Evolutionary conservation across 1,140 invertebrate species (phyloP).

Genomic region (Schlechtendalia chinensis): DNA sequence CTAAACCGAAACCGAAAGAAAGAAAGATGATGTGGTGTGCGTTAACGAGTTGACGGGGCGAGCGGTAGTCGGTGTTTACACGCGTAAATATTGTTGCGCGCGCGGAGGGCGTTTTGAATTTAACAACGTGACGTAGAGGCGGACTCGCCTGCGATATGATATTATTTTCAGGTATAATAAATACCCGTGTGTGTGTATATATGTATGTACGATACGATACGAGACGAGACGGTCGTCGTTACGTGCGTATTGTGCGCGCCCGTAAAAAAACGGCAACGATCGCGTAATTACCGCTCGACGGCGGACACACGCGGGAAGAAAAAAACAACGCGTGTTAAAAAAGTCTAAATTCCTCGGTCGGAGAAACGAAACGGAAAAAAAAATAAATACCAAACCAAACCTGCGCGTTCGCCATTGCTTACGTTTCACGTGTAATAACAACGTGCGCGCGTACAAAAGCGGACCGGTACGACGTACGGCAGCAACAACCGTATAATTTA

Average conservation of each 20-base stretch:
- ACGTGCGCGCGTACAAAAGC: background rate
- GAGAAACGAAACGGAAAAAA: background rate
- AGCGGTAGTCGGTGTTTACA: constrained; percentile 10
- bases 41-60: background rate
- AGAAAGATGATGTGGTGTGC: background rate
- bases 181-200: background rate
- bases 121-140: constrained; percentile 32
- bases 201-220: background rate
- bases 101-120: constrained; percentile 14
- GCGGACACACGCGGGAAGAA: no score
- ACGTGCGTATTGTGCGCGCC: background rate
- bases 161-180: background rate
- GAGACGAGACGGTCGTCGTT: no score
- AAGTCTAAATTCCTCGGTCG: no score
- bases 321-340: no score
- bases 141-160: constrained; percentile 19
- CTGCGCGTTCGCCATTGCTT: background rate
- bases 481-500: constrained; percentile 39
- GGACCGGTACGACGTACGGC: background rate
- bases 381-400: background rate
- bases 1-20: background rate
- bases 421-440: background rate
- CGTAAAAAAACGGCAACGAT: background rate
- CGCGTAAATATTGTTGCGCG: background rate
- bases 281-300: no score